These are phyloP conservation scores for Eustalomyia histrio DNA, from an alignment of 2,888 invertebrate genomes.

Conservation along the genomic window DNA sequence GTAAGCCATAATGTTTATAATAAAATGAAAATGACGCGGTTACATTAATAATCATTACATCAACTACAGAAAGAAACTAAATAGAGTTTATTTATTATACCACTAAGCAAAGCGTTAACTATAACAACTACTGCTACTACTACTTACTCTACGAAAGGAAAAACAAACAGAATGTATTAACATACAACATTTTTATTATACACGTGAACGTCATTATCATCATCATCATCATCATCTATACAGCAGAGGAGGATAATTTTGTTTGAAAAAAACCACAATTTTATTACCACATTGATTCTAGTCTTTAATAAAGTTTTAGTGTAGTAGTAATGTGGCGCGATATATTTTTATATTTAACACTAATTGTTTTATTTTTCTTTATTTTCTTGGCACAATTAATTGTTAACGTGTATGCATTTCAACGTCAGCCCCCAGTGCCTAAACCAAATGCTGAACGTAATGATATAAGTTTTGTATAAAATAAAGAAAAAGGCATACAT, in stretches of 20 bases:
- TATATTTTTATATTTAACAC: slow-evolving; percentile 77
- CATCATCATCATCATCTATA: too few relatives aligned
- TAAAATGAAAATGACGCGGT: slow-evolving; percentile 58
- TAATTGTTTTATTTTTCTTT: slow-evolving; percentile 78
- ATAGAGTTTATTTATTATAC: not conserved
- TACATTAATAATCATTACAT: slow-evolving; percentile 60
- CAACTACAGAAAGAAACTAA: slow-evolving; percentile 15
- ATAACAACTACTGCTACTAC: not conserved
- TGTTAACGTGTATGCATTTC: slow-evolving; percentile 78
- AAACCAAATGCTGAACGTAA: slow-evolving; percentile 74
- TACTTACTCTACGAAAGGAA: not conserved
- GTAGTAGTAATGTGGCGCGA: slow-evolving; percentile 76
- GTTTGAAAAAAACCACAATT: not conserved
- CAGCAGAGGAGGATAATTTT: not conserved
- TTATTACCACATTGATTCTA: not conserved
- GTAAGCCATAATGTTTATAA: slow-evolving; percentile 40
- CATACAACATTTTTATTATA: slow-evolving; percentile 32
- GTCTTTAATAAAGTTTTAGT: not conserved
- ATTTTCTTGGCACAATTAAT: slow-evolving; percentile 79
- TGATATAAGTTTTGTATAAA: slow-evolving; percentile 76
- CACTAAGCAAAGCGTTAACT: not conserved
- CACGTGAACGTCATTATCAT: slow-evolving; percentile 29
- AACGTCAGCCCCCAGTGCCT: slow-evolving; percentile 75
- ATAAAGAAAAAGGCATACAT: slow-evolving; percentile 29
- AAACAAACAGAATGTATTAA: not conserved